phyloP scores from a whole-genome alignment of 2,113 vertebrate species.

The Plecturocebus donacophilus region DNA sequence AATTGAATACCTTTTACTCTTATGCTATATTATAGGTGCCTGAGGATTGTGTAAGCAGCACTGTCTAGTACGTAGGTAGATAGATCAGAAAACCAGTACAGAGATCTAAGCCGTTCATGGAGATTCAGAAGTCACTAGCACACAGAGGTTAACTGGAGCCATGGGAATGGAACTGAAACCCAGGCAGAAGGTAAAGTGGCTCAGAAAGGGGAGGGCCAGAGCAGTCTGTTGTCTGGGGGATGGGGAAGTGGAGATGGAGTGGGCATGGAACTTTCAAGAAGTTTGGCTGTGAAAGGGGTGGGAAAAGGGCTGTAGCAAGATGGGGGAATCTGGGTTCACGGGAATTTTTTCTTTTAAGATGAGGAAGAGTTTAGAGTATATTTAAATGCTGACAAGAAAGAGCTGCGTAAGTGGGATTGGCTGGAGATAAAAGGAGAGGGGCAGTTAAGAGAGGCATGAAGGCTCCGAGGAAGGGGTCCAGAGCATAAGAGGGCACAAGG shows the following conservation, averaged over 20 bases:
- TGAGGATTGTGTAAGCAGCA: background rate
- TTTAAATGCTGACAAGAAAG: background rate
- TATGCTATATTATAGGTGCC: background rate
- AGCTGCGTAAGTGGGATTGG: background rate
- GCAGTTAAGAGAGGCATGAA: background rate
- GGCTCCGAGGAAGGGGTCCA: background rate
- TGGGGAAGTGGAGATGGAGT: background rate
- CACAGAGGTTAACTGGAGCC: background rate
- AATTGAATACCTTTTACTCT: background rate
- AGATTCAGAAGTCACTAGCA: background rate
- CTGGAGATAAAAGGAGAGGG: background rate
- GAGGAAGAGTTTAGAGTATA: background rate
- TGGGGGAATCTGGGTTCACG: background rate
- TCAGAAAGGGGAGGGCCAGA: background rate
- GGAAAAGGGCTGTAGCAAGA: background rate
- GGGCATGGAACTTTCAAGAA: background rate
- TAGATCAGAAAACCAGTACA: background rate
- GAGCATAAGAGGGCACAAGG: background rate
- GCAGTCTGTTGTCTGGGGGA: background rate
- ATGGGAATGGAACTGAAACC: background rate
- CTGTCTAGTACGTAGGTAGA: background rate
- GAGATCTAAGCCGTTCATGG: background rate
- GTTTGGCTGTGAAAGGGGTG: background rate
- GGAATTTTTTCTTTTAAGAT: background rate
- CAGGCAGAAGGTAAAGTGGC: background rate